These are phyloP conservation scores for Troides helena DNA, from an alignment of 2,888 invertebrate genomes.

Conservation along the genomic window DNA sequence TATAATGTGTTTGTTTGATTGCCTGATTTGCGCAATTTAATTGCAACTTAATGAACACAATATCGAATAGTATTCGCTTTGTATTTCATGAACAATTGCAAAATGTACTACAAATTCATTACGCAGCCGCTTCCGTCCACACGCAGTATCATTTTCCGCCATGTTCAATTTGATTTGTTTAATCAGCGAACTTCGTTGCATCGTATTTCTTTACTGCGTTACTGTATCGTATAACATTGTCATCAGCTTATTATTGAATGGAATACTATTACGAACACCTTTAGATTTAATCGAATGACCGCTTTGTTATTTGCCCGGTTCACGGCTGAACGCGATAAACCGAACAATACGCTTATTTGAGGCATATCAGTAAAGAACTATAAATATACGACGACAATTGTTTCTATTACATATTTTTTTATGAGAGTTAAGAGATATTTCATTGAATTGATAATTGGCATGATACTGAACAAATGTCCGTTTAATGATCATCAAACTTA, in stretches of 20 bases:
- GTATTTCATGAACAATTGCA: background rate
- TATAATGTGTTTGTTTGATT: background rate
- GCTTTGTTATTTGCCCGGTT: slow-evolving; percentile 21
- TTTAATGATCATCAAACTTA: too few relatives aligned
- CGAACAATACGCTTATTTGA: slow-evolving; percentile 4
- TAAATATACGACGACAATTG: background rate
- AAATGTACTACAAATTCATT: background rate
- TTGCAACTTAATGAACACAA: slow-evolving; percentile 3
- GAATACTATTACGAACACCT: slow-evolving; percentile 14
- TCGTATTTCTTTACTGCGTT: slow-evolving; percentile 3
- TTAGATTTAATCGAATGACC: slow-evolving; percentile 18
- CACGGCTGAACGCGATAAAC: slow-evolving; percentile 19
- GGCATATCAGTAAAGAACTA: background rate
- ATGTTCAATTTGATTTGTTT: slow-evolving; percentile 6
- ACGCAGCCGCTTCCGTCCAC: background rate
- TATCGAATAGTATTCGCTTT: slow-evolving; percentile 9
- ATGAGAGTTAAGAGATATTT: background rate
- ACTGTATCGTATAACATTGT: slow-evolving; percentile 6
- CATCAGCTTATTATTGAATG: slow-evolving; percentile 25
- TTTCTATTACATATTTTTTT: background rate
- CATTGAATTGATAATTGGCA: too few relatives aligned
- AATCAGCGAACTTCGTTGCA: background rate
- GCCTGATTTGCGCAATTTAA: background rate
- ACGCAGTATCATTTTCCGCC: background rate
- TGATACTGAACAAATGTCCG: too few relatives aligned